These are phyloP conservation scores for Scaptomyza hsui DNA, from an alignment of 1,140 invertebrate genomes.

Conservation along the genomic window DNA sequence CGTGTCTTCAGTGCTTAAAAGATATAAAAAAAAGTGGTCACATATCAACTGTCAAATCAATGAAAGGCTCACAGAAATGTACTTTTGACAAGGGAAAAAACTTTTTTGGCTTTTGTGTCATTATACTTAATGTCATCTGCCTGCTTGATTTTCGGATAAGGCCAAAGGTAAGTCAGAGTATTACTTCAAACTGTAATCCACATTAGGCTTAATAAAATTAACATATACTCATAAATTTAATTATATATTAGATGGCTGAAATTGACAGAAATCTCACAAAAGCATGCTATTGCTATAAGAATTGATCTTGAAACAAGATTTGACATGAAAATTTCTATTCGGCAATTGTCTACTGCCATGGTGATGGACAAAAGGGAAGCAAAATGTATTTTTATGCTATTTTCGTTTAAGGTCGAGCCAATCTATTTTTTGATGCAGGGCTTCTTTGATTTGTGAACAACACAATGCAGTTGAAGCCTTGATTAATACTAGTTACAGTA, in stretches of 20 bases:
- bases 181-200: no score
- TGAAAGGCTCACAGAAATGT: no score
- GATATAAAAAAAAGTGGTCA: not conserved
- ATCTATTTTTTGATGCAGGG: not conserved
- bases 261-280: not conserved
- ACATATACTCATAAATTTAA: no score
- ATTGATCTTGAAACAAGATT: not conserved
- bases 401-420: not conserved
- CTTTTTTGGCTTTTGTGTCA: no score
- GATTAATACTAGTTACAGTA: no score
- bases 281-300: not conserved
- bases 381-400: not conserved
- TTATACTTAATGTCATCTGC: not conserved
- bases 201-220: no score
- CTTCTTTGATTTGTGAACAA: not conserved
- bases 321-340: not conserved
- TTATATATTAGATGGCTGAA: not conserved
- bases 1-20: no score
- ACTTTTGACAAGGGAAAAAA: no score
- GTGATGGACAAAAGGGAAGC: not conserved
- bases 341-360: conserved; percentile 5
- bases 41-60: conserved; percentile 2
- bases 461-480: not conserved
- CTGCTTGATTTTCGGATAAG: not conserved
- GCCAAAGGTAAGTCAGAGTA: no score